Evolutionary conservation across 2,888 invertebrate genomes (phyloP), one percentile per base, ranked within the genome.

Genomic region (Uloborus plumipes): DNA sequence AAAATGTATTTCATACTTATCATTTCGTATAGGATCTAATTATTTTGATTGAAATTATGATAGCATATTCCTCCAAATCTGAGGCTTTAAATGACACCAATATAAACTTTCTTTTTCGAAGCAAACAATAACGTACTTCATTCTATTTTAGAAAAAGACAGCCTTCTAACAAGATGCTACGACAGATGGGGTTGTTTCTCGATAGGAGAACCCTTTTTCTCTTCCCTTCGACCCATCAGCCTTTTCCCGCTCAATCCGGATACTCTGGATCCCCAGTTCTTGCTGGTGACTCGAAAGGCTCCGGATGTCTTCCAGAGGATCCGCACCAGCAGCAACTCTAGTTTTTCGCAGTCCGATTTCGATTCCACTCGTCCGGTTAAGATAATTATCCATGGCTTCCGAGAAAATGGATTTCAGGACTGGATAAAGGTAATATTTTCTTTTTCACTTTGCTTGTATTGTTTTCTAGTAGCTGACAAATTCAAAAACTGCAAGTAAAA

Each of bases 371-470:
- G 92, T 86, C 92, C 92, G 84, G 94, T 94, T 15, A 96, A 95
- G 90, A 90, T 96, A 81, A 92, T 97, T 84, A 92, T 94, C 0
- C 97, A 97, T 87, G 97, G 97, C 0, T 97, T 95, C 88, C 90
- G 95, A 84, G 96, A 97, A 88, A 92, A 93, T 61, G 95, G 95
- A 0, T 92, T 93, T 85, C 93, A 94, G 87, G 89, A 91, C 64
- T 96, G 96, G 97, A 93, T 96, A 47, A 86, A 90, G 88, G 94
- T 94, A 89, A 91, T 39, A 39, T 39, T 39, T 39, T 39, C 39
- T 11, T 9, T 39, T 39, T 39, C 39, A 9, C 9, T 39, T 39
- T 39, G 7, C 9, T 39, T 39, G 11, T 39, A 4, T 31, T 31
- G 7, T 39, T 26, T 26, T 39, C 39, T 39, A 39, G 9, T 3